Conservation (phyloP, 2,888 invertebrate species). For the Cheilosia variabilis region DNA sequence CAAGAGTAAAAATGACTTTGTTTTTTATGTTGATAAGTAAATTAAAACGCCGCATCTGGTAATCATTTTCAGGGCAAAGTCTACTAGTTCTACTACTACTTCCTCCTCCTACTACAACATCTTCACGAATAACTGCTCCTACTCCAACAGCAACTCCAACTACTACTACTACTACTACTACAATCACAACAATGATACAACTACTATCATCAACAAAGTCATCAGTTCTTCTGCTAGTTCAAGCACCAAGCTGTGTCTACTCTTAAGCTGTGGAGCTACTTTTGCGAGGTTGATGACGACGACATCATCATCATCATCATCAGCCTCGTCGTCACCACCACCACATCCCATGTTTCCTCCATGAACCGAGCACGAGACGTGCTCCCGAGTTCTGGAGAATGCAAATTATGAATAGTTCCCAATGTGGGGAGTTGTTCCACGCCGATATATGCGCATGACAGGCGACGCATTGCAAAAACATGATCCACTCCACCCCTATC, state of each 20-base stretch:
- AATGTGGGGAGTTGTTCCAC: slow-evolving; percentile 28
- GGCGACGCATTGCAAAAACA: slow-evolving; percentile 45
- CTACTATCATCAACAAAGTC: slow-evolving; percentile 71
- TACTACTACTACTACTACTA: slow-evolving; percentile 81
- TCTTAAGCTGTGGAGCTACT: slow-evolving; percentile 63
- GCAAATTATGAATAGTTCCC: neutral
- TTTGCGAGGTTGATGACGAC: slow-evolving; percentile 61
- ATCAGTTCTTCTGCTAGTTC: slow-evolving; percentile 74
- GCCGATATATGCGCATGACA: slow-evolving; percentile 39
- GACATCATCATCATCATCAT: slow-evolving; percentile 48
- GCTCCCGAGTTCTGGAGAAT: neutral
- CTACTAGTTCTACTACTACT: slow-evolving; percentile 82
- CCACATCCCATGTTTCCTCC: slow-evolving; percentile 63
- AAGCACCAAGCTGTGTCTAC: slow-evolving; percentile 70
- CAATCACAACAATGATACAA: slow-evolving; percentile 78
- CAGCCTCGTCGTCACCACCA: slow-evolving; percentile 38
- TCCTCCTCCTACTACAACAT: slow-evolving; percentile 81
- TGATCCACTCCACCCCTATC: slow-evolving; percentile 32
- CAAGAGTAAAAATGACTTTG: slow-evolving; percentile 56
- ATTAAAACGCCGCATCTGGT: slow-evolving; percentile 83
- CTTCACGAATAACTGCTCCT: slow-evolving; percentile 79
- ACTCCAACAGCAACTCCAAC: slow-evolving; percentile 79
- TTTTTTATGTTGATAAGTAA: slow-evolving; percentile 70
- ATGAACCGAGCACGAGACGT: slow-evolving; percentile 41
- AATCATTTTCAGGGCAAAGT: slow-evolving; percentile 84